phyloP scores from a whole-genome alignment of 1,140 invertebrate genomes.

The Andrena cerasifolii region DNA sequence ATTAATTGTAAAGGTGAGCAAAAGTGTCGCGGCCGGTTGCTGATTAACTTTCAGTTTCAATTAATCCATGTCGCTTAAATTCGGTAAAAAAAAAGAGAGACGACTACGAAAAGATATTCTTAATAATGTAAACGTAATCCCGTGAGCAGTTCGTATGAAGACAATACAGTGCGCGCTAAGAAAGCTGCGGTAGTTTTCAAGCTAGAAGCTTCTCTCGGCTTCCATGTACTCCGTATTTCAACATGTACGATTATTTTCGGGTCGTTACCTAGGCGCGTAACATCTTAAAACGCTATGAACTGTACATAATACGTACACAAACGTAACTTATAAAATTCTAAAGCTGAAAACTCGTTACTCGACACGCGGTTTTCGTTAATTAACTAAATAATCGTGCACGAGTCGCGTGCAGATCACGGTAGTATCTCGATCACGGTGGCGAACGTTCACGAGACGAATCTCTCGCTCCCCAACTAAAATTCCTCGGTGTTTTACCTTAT shows the following conservation, averaged over 20 bases:
- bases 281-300: conserved; percentile 28
- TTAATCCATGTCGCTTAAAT: background rate
- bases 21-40: conserved; percentile 12
- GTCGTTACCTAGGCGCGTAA: conserved; percentile 29
- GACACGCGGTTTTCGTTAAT: background rate
- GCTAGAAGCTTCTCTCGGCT: background rate
- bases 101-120: conserved; percentile 3
- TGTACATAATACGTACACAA: conserved; percentile 19
- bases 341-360: conserved; percentile 32
- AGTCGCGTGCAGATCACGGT: background rate
- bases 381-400: background rate
- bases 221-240: background rate
- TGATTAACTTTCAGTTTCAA: background rate
- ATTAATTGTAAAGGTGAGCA: conserved; percentile 25
- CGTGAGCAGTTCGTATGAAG: conserved; percentile 40
- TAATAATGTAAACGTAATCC: conserved; percentile 45
- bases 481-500: background rate
- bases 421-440: background rate
- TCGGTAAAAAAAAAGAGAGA: background rate
- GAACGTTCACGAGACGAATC: background rate
- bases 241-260: background rate
- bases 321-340: conserved; percentile 50
- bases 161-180: conserved; percentile 4
- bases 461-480: conserved; percentile 9
- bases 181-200: conserved; percentile 24